These are phyloP conservation scores for Coecobrya sp. DNA, from an alignment of 2,888 invertebrate genomes.

Conservation along the genomic window DNA sequence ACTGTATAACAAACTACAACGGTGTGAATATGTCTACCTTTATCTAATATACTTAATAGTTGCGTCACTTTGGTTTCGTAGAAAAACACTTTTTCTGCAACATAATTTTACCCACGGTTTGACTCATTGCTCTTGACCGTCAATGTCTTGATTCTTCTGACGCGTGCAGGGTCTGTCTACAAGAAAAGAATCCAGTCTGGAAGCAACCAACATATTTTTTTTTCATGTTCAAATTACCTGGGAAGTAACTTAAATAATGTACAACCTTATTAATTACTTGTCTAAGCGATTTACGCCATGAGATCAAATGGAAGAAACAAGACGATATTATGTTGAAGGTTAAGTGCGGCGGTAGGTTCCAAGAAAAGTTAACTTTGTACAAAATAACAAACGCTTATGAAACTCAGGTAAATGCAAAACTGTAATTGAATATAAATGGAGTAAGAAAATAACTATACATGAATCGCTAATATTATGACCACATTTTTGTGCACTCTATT, in stretches of 20 bases:
- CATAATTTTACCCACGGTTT: slow-evolving; percentile 52
- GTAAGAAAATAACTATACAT: neutral
- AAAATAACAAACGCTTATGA: too few species aligned
- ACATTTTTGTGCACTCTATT: neutral
- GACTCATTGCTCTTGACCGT: slow-evolving; percentile 25
- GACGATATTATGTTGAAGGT: neutral
- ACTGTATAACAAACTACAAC: too few species aligned
- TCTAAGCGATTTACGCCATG: neutral
- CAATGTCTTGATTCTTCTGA: neutral
- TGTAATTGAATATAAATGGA: neutral
- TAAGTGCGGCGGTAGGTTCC: neutral
- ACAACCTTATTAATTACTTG: slow-evolving; percentile 28
- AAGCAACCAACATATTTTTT: neutral
- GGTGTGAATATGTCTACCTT: too few species aligned
- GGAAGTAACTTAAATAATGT: neutral
- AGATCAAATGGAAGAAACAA: neutral
- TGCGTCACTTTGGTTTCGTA: neutral
- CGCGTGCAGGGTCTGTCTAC: neutral
- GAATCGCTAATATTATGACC: too few species aligned
- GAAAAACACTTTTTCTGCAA: neutral
- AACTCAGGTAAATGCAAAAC: too few species aligned
- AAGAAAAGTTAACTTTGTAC: too few species aligned
- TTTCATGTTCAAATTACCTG: slow-evolving; percentile 26
- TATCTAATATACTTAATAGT: neutral
- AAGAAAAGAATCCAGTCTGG: neutral